Percentiles rank a stretch among this genome's conserved stretches.
phyloP scores from a whole-genome alignment of 2,113 vertebrate genomes.

The Cheilinus undulatus region DNA sequence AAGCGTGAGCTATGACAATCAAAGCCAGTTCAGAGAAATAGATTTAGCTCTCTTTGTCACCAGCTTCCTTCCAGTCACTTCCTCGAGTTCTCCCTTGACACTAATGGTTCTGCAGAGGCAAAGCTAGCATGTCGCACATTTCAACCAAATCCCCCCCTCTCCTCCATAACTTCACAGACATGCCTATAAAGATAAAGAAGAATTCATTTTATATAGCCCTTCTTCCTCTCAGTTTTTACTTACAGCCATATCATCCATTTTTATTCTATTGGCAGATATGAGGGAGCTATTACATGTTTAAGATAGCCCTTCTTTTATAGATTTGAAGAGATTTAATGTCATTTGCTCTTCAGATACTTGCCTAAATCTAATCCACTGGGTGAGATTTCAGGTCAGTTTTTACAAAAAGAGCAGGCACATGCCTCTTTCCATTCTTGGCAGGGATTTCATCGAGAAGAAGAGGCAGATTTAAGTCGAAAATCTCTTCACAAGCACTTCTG shows the following conservation, averaged over 20 bases:
- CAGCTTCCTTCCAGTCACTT: slow-evolving; percentile 63
- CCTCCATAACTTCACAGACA: slow-evolving; percentile 67
- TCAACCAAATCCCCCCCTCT: slow-evolving; percentile 66
- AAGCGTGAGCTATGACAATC: slow-evolving; percentile 75
- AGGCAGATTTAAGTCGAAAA: slow-evolving; percentile 55
- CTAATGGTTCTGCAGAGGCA: slow-evolving; percentile 66
- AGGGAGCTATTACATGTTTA: slow-evolving; percentile 59
- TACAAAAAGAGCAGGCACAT: background rate
- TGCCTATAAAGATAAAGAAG: slow-evolving; percentile 75
- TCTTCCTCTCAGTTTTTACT: slow-evolving; percentile 47
- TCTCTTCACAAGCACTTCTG: slow-evolving; percentile 55
- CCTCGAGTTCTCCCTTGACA: slow-evolving; percentile 68
- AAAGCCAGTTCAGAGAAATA: slow-evolving; percentile 64
- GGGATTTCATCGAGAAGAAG: slow-evolving; percentile 50
- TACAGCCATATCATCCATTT: slow-evolving; percentile 56
- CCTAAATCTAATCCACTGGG: slow-evolving; percentile 63
- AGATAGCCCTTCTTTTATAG: slow-evolving; percentile 65
- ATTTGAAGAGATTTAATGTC: slow-evolving; percentile 68
- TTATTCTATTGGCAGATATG: slow-evolving; percentile 59
- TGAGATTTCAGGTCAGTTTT: slow-evolving; percentile 70
- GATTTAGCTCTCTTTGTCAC: slow-evolving; percentile 75
- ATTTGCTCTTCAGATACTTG: slow-evolving; percentile 66
- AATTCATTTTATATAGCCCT: slow-evolving; percentile 60
- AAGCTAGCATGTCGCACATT: slow-evolving; percentile 71
- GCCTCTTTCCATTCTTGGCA: slow-evolving; percentile 65